Conservation (phyloP, 2,888 invertebrate species). For the Luperina nickerlii region DNA sequence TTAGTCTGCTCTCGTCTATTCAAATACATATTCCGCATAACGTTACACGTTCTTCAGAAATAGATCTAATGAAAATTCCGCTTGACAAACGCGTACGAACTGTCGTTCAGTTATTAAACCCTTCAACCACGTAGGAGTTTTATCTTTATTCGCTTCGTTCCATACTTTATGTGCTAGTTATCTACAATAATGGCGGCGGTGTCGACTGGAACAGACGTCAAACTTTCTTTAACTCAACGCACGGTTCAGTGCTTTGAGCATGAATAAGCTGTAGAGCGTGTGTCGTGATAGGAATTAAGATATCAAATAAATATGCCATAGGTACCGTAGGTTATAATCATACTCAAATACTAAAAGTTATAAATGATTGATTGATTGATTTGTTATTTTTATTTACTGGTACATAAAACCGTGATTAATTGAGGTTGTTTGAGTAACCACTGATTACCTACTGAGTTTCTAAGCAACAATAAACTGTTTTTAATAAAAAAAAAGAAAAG, state of each 20-base stretch:
- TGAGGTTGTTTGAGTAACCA: background rate
- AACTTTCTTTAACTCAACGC: conserved; percentile 72
- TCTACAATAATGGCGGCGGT: conserved; percentile 71
- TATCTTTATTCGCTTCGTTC: conserved; percentile 72
- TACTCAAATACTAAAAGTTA: background rate
- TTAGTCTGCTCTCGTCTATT: conserved; percentile 57
- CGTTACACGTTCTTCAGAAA: conserved; percentile 54
- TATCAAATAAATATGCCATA: background rate
- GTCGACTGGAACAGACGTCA: conserved; percentile 72
- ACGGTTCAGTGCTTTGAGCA: conserved; percentile 54
- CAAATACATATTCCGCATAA: conserved; percentile 54
- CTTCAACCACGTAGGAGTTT: conserved; percentile 64
- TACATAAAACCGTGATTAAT: background rate
- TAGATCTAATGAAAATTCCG: conserved; percentile 66
- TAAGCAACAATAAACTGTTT: background rate
- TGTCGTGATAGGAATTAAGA: background rate
- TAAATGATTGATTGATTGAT: background rate
- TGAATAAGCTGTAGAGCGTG: conserved; percentile 27
- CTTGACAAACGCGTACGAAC: conserved; percentile 49
- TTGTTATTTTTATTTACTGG: background rate
- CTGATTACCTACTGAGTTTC: background rate
- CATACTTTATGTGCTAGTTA: conserved; percentile 68
- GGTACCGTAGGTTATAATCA: background rate
- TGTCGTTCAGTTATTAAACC: conserved; percentile 62
- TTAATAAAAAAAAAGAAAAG: background rate